These are phyloP conservation scores for Pseudorasbora parva DNA, from an alignment of 2,113 vertebrate species.

Conservation along the genomic window DNA sequence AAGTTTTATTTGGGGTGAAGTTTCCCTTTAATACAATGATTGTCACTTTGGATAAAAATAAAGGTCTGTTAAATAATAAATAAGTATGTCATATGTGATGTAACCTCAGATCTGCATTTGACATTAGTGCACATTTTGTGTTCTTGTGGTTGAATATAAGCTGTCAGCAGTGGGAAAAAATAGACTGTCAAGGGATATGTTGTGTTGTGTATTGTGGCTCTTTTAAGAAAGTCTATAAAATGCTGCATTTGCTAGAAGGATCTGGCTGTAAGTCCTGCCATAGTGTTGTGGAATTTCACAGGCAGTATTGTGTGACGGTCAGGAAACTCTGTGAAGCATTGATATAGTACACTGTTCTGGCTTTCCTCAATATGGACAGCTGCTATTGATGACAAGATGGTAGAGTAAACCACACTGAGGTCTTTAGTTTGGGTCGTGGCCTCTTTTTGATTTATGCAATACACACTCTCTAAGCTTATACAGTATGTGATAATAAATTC, in stretches of 20 bases:
- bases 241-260: conserved; percentile 66
- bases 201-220: conserved; percentile 56
- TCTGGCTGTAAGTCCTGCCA: conserved; percentile 58
- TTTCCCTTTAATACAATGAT: not conserved
- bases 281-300: conserved; percentile 56
- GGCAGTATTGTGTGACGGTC: conserved; percentile 53
- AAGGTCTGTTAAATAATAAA: not conserved
- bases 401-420: not conserved
- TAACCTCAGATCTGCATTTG: conserved; percentile 36
- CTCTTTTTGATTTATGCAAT: conserved; percentile 28
- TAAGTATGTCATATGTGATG: not conserved
- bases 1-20: not conserved
- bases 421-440: conserved; percentile 35
- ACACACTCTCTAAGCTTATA: conserved; percentile 7
- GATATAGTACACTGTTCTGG: conserved; percentile 43
- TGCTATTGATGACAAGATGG: conserved; percentile 28
- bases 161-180: conserved; percentile 43
- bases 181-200: conserved; percentile 5
- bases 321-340: conserved; percentile 54
- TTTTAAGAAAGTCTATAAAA: conserved; percentile 61
- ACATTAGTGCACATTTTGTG: not conserved
- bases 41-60: not conserved
- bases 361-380: conserved; percentile 48
- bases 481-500: conserved; percentile 27
- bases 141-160: not conserved